These are phyloP conservation scores for Lucilia cuprina DNA, from an alignment of 1,140 invertebrate species.

Conservation along the genomic window DNA sequence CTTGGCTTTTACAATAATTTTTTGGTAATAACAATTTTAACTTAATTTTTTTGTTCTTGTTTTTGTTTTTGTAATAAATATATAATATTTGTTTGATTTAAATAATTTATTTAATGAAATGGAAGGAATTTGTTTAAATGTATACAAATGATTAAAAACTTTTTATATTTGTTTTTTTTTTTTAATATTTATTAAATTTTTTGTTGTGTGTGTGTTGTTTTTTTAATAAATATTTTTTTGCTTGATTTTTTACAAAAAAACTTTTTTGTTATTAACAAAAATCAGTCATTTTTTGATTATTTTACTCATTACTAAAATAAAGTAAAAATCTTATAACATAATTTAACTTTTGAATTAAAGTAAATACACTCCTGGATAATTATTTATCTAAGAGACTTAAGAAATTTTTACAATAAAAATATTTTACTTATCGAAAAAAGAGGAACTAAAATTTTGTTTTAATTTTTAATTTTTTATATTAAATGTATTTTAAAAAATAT, in stretches of 20 bases:
- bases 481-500: conserved; percentile 22
- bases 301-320: conserved; percentile 26
- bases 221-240: neutral
- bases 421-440: neutral
- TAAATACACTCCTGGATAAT: too few species aligned
- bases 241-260: neutral
- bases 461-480: conserved; percentile 13
- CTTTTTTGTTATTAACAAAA: conserved; percentile 37
- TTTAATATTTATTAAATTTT: neutral
- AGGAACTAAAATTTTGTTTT: conserved; percentile 27
- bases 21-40: too few species aligned
- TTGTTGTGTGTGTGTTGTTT: neutral
- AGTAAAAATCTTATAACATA: neutral
- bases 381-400: neutral
- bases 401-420: neutral
- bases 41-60: too few species aligned
- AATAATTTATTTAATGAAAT: conserved; percentile 47
- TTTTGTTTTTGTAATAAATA: neutral
- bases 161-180: neutral
- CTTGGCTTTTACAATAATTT: too few species aligned
- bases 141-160: conserved; percentile 21
- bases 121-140: conserved; percentile 57
- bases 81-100: conserved; percentile 38
- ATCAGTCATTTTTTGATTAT: conserved; percentile 51
- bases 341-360: neutral